Evolutionary conservation across 2,888 invertebrate species (phyloP), one percentile per base, ranked within the genome.

Genomic region (Pasiphila rectangulata): DNA sequence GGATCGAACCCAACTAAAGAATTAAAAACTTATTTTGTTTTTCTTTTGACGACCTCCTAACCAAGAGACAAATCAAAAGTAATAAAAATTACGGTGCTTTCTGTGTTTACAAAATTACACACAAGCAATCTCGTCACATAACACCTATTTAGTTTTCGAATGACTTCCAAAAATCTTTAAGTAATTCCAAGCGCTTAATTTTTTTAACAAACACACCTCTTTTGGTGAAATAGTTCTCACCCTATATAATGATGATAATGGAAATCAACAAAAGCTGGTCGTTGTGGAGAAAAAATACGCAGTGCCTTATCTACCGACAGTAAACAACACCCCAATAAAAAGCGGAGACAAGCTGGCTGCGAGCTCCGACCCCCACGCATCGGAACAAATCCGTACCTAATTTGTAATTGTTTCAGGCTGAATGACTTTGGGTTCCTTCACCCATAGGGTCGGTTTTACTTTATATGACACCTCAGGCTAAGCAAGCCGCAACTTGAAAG

Each of bases 301-400:
- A n/a, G n/a, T n/a, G n/a, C 25, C 3, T 7, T 13, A 7, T 12
- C 13, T 15, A 16, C 5, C 9, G 10, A 6, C 9, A 25, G 20
- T 20, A 34, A 32, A 19, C 27, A 24, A 19, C 20, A 13, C 37
- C 47, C 37, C 17, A 38, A 42, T 38, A 42, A 42, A 42, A 47
- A 27, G 3, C 5, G 27, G 42, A 42, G 42, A 47, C 47, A 42
- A 12, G 17, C 38, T 38, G 34, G 42, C 42, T 47, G 32, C 34
- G 46, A 10, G 41, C 3, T 13, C 13, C 17, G 13, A 16, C 21
- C 17, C 25, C 10, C 39, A 16, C 23, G 13, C 29, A 19, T 23
- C 15, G 36, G 23, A 41, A 36, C 24, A 36, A 36, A 25, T 24
- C 17, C 29, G 40, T 36, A 6, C 4, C 35, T 16, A 41, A 41